These are phyloP conservation scores for Anoplolepis gracilipes DNA, from an alignment of 1,140 invertebrate species.

Conservation along the genomic window DNA sequence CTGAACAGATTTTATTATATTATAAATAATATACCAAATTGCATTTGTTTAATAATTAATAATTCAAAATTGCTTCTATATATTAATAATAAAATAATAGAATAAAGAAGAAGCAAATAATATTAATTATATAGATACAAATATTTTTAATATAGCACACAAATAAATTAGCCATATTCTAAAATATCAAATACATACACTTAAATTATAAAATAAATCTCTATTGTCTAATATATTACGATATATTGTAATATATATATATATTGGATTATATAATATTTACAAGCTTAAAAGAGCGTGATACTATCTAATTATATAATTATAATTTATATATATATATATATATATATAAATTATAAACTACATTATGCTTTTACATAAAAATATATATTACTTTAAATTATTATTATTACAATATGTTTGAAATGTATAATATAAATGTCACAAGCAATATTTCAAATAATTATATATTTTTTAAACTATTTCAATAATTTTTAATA, in stretches of 20 bases:
- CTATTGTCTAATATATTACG: not conserved
- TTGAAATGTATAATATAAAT: constrained; percentile 9
- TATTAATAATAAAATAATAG: not conserved
- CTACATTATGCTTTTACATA: not conserved
- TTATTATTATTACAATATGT: not conserved
- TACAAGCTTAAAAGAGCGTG: too few species aligned
- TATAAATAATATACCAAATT: not conserved
- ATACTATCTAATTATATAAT: too few species aligned
- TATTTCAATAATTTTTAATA: too few species aligned
- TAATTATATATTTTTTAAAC: constrained; percentile 35
- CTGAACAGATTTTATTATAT: not conserved
- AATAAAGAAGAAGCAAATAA: not conserved
- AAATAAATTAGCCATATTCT: not conserved
- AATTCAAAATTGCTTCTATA: not conserved
- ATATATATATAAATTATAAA: constrained; percentile 10
- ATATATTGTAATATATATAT: too few species aligned
- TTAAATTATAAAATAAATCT: not conserved
- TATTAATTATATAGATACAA: not conserved
- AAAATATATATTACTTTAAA: constrained; percentile 4
- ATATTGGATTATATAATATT: too few species aligned
- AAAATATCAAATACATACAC: not conserved
- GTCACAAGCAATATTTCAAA: constrained; percentile 30
- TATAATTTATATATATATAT: too few species aligned
- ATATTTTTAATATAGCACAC: not conserved
- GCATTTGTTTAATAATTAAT: too few species aligned